A percentile compares a stretch with the other conserved stretches of the same genome.
These are phyloP conservation scores for Zosterops hypoxanthus DNA, from an alignment of 2,113 vertebrate species.

Conservation along the genomic window DNA sequence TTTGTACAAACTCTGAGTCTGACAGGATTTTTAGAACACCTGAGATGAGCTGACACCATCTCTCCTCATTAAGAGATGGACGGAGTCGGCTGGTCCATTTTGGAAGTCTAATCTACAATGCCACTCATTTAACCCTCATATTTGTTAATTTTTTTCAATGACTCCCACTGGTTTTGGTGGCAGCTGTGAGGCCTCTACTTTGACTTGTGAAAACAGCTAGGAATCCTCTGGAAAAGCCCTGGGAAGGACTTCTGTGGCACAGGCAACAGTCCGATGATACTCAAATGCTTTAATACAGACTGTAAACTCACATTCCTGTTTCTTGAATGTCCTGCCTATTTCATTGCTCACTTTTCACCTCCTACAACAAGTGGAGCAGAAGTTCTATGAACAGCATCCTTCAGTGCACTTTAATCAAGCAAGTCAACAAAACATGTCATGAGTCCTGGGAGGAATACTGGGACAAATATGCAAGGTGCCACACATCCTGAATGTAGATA, in stretches of 20 bases:
- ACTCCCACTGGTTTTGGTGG: not conserved
- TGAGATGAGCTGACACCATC: not conserved
- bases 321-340: not conserved
- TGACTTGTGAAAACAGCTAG: not conserved
- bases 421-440: not conserved
- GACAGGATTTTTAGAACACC: not conserved
- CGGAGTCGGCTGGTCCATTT: not conserved
- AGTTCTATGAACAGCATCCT: not conserved
- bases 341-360: conserved; percentile 1
- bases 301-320: not conserved
- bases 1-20: not conserved
- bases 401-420: not conserved
- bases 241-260: not conserved
- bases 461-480: not conserved
- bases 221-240: not conserved
- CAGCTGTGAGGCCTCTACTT: not conserved
- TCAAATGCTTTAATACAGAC: not conserved
- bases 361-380: not conserved
- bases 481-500: not conserved
- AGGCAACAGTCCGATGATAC: not conserved
- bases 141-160: not conserved
- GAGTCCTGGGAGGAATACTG: not conserved
- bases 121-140: not conserved
- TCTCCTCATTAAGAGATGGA: not conserved
- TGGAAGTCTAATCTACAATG: not conserved